A percentile compares a stretch with the other conserved stretches of the same genome.
Conservation (phyloP, 2,888 invertebrate species). For the Neoaliturus tenellus region DNA sequence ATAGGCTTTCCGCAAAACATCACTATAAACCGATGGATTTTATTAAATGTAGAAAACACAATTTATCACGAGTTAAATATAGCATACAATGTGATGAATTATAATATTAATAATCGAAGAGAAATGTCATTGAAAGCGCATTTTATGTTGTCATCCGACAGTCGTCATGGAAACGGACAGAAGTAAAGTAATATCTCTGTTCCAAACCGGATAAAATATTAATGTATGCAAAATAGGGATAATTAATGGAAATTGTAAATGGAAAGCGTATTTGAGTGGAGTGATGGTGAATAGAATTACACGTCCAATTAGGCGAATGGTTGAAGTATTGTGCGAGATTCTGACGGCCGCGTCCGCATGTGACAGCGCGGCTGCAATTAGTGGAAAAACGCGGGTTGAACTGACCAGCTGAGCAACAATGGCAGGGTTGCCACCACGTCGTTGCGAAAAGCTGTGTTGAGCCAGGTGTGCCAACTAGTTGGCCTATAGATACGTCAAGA, state of each 20-base stretch:
- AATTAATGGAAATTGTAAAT: conserved; percentile 39
- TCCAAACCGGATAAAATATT: conserved; percentile 26
- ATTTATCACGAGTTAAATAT: too few relatives aligned
- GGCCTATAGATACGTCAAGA: too few relatives aligned
- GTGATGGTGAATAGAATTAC: conserved; percentile 36
- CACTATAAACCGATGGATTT: too few relatives aligned
- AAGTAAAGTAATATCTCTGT: conserved; percentile 27
- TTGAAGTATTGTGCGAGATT: conserved; percentile 17
- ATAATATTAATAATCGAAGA: not conserved
- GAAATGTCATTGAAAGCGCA: not conserved
- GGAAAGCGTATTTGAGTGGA: conserved; percentile 43
- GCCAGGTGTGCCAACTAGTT: not conserved
- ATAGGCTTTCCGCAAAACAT: too few relatives aligned
- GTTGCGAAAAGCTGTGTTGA: not conserved
- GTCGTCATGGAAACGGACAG: not conserved
- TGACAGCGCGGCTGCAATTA: conserved; percentile 31
- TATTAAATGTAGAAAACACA: too few relatives aligned
- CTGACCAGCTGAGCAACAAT: conserved; percentile 23
- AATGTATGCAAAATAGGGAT: conserved; percentile 43
- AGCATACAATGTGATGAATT: too few relatives aligned
- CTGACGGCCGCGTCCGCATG: not conserved
- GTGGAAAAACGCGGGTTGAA: conserved; percentile 36
- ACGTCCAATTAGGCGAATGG: conserved; percentile 30
- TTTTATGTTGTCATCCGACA: not conserved
- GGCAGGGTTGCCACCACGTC: not conserved